These are phyloP conservation scores for Abrostola triplasia DNA, from an alignment of 2,888 invertebrate genomes.

Conservation along the genomic window DNA sequence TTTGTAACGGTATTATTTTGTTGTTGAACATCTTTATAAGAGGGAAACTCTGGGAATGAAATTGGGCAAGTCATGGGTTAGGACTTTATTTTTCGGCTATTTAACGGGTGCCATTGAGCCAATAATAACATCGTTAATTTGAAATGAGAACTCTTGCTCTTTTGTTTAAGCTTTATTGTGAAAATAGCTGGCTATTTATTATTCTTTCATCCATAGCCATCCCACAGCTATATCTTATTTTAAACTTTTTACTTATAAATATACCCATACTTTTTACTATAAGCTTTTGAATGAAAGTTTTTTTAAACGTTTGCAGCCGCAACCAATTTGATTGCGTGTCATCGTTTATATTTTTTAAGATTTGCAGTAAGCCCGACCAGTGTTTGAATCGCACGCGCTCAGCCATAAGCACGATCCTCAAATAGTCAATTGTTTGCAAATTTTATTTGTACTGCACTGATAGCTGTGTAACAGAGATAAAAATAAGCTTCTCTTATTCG, in stretches of 20 bases:
- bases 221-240: no score
- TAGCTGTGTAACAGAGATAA: conserved; percentile 52
- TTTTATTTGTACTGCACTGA: conserved; percentile 63
- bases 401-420: conserved; percentile 74
- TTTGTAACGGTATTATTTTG: conserved; percentile 25
- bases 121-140: no score
- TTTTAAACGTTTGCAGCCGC: conserved; percentile 15
- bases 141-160: no score
- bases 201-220: no score
- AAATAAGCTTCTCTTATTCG: conserved; percentile 44
- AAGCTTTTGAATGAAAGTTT: background rate
- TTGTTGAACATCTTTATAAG: conserved; percentile 17
- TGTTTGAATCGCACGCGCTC: conserved; percentile 72
- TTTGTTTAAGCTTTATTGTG: no score
- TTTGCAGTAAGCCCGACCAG: conserved; percentile 66
- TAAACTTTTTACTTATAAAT: no score
- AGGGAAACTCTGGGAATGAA: background rate
- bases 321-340: conserved; percentile 24
- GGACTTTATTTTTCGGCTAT: no score
- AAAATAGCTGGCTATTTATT: no score
- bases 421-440: conserved; percentile 72
- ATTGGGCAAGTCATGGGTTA: background rate
- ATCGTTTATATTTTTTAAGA: conserved; percentile 63
- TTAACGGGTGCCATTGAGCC: no score
- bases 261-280: background rate